Base-by-base conservation (phyloP, 2,888 invertebrate species). In the Tenthredo distinguenda region DNA sequence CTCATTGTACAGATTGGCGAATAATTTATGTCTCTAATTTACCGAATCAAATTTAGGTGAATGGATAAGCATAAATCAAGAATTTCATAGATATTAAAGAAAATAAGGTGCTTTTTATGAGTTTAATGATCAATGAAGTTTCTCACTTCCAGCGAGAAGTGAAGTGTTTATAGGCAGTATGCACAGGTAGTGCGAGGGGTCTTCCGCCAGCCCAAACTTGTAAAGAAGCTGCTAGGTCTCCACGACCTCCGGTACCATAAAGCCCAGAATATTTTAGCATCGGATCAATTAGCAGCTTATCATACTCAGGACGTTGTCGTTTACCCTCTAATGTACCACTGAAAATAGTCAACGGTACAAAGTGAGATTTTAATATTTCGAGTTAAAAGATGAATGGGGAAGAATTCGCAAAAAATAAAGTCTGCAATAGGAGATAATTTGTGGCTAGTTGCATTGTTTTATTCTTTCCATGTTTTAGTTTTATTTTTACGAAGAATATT, bases 301-400 rank as follows among this genome's bases (percentile, higher is more conserved):
- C 97, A 95, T 98, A 98, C 90, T 97, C 97, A 0, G 98, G 98
- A 91, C 97, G 96, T 81, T 97, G 95, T 85, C 97, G 95, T 92
- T 97, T 97, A 0, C 99, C 99, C 95, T 99, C 99, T 86, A 99
- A 94, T 1, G 98, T 98, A 9, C 99, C 99, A 90, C 99, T 99
- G 91, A 74, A 94, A 92, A 87, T 89, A 87, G 1, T 68, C 10
- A 5, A 37, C 18, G 47, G 15, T 47, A 50, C 9, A 15, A 34
- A 6, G 50, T 10, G 7, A n/a, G n/a, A 34, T 10, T 58, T 12
- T 12, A 26, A 62, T 31, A 62, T 21, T 26, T 4, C 21, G 5
- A 62, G 68, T 68, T 68, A 34, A 18, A 26, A 62, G 26, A 62
- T 62, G 26, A 62, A 68, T 12, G 18, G 15, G 4, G n/a, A 50